A percentile compares a stretch with the other conserved stretches of the same genome.
Conservation (phyloP, 2,888 invertebrate species). For the Terebella lapidaria region DNA sequence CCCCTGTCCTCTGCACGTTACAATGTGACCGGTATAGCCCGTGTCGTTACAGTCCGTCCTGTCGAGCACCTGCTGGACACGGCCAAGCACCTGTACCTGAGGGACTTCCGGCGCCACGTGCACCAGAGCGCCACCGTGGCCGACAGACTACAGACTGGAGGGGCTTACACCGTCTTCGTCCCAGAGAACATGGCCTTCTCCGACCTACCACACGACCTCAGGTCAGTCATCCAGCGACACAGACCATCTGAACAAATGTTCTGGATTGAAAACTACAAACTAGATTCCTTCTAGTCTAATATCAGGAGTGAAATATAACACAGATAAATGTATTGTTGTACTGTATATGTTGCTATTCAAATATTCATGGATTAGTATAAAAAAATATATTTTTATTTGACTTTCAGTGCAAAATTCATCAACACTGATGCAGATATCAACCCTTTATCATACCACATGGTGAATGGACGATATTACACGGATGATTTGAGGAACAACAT, state of each 20-base stretch:
- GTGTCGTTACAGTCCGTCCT: conserved; percentile 56
- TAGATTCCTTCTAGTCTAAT: no score
- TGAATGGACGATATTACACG: conserved; percentile 31
- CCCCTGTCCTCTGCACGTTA: no score
- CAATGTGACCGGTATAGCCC: no score
- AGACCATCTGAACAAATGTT: no score
- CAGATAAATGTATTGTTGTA: no score
- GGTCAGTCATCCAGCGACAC: conserved; percentile 33
- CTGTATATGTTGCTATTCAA: no score
- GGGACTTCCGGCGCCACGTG: conserved; percentile 52
- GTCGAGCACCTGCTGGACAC: conserved; percentile 55
- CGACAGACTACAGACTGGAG: conserved; percentile 43
- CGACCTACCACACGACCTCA: conserved; percentile 32
- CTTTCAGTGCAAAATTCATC: no score
- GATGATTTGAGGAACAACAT: conserved; percentile 52
- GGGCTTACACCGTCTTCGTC: conserved; percentile 56
- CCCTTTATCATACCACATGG: neutral
- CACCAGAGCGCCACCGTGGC: conserved; percentile 51
- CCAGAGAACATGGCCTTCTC: conserved; percentile 55
- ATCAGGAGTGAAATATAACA: no score
- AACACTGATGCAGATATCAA: no score
- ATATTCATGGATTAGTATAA: no score
- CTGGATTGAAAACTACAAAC: no score
- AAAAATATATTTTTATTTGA: no score
- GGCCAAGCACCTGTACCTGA: conserved; percentile 54